Base-by-base conservation (phyloP, 1,140 invertebrate genomes). In the Drosophila pseudoobscura region DNA sequence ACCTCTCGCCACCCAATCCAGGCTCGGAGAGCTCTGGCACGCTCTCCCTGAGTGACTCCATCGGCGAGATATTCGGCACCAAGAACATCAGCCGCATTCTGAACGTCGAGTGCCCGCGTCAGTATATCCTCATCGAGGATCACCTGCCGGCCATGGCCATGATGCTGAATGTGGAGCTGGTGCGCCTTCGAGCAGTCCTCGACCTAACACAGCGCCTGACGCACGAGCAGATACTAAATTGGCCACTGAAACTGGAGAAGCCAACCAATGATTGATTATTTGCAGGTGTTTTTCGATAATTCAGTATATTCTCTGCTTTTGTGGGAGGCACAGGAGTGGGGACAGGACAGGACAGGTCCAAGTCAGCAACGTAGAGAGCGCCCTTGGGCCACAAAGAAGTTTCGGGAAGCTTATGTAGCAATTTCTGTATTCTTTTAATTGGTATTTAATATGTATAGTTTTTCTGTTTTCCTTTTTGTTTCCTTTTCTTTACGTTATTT, bases 381-480 rank as follows among this genome's bases (percentile, higher is more conserved):
- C 50, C 60, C 57, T 75, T 63, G 11, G 35, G 35, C 11, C 35
- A 39, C 35, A 13, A 13, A 39, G 35, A 39, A 39, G 35, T 39
- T 13, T 39, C 35, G 35, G 35, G 35, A 39, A 24, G 70, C 53
- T 61, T 75, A 70, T 70, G 56, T 60, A 68, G 35, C 35, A 13
- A 39, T 13, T 39, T 39, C 11, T 77, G 80, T 76, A 84, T 85
- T 80, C 59, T 83, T 76, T 66, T 80, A 80, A 65, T 69, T 77
- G 49, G 54, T 79, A 84, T 83, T 75, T 82, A 84, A 79, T 39
- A 39, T 39, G 35, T 39, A 39, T 39, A 1, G 35, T 39, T 39
- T 39, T 39, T 35, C 35, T 11, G 31, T 35, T 83, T 50, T 20
- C 52, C 62, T 46, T 57, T 76, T 68, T 22, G 0, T 7, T 52